Evolutionary conservation across 2,113 vertebrate species (phyloP), one percentile per base, ranked within the genome.

Genomic region (Dinomys branickii): DNA sequence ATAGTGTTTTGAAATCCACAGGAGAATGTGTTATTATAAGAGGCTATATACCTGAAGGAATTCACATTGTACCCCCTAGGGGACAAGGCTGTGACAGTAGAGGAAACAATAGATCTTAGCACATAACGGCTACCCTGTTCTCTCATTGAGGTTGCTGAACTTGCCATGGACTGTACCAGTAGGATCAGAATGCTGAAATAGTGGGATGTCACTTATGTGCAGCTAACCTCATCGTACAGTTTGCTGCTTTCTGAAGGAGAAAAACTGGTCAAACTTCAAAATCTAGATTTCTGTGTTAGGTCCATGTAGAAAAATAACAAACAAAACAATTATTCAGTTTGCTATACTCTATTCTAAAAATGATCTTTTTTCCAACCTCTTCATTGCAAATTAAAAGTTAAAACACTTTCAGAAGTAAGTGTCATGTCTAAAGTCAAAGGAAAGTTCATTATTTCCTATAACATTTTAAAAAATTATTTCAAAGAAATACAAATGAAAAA

Each of bases 1-100:
- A 75, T 44, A n/a, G 9, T 58, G 1, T 50, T 97, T 96, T 88
- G 47, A 91, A 88, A 88, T 69, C 86, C 95, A 63, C 22, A 91
- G 35, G 47, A 78, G 13, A 52, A 20, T 28, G 2, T 24, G 24
- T 26, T 71, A 58, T 14, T 83, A 6, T 65, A 26, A 86, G 16
- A 52, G 44, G 63, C 12, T 56, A 35, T 22, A 54, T n/a, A 50
- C 10, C 4, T 73, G 24, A 67, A 90, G 58, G 58, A 83, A 82
- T 54, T 24, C 24, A 56, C 3, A 41, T 24, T 41, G 14, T 47
- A 44, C 9, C 61, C 8, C 33, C 11, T 54, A 17, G 35, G 38
- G 47, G 13, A 50, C 1, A 82, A 61, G 63, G 11, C 52, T 63
- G 12, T 47, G 59, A 65, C 59, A 61, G 35, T 30, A 80, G 90